Evolutionary conservation across 2,797 vertebrate species (phyloP), one percentile per base, ranked within the genome.

Genomic region (Aphelocoma californica): DNA sequence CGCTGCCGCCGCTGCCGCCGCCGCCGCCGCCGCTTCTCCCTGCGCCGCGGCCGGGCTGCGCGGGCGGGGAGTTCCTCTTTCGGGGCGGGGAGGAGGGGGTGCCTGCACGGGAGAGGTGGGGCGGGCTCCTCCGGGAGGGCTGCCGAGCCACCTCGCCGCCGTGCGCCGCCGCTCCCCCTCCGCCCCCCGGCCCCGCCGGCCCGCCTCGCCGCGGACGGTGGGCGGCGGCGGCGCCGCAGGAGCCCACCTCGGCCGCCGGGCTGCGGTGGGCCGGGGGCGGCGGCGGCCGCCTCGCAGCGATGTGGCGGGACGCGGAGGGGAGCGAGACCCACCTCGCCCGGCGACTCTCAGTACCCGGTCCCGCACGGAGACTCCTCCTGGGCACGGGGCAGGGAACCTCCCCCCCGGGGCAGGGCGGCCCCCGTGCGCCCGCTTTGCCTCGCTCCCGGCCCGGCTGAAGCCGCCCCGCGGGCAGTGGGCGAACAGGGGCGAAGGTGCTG

Each of bases 31-130:
- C 65, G 65, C 65, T 73, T 86, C 90, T 82, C 60, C 78, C 88
- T 90, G 84, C 57, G 65, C 56, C 88, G 82, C 85, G 70, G 66
- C 38, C 74, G 45, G 50, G 85, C 79, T 67, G 47, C 26, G 77
- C 82, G 51, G 75, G 64, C 66, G 93, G 86, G 51, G 95, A 96
- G 97, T 97, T 97, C 97, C 97, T 96, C 90, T 94, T 91, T 88
- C 88, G 71, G 92, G 86, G 93, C 95, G 94, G 92, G 83, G 85
- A 96, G 84, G 83, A 67, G 88, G 95, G 96, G 96, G 96, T 86
- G 81, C 53, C 71, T 54, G 53, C 67, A 81, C 91, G 71, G 92
- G 64, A 34, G 93, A 78, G n/a, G 92, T 95, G 96, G 96, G 93
- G 96, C 62, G 40, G 90, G 90, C 92, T 45, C 53, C 54, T 80